Base-by-base conservation (phyloP, 2,888 invertebrate species). In the Leptarthrus brevirostris region DNA sequence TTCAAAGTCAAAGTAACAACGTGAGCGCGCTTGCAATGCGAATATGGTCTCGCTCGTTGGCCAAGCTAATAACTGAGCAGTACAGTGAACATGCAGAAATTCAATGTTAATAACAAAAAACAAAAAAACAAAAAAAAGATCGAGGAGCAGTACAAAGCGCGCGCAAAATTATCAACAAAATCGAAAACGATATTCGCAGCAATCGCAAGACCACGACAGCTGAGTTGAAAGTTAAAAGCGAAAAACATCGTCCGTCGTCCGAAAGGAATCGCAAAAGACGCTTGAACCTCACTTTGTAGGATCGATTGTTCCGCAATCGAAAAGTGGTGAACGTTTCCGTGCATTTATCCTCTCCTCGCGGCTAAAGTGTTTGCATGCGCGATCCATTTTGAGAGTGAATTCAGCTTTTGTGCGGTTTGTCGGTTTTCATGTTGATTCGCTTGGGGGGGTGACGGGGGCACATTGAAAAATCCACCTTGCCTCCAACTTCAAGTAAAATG, bases 401-500 rank as follows among this genome's bases (percentile, higher is more conserved):
- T 66, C 64, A 40, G 36, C 44, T 66, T 66, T 66, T 66, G 26
- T 47, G 47, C 47, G 64, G 64, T 66, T 66, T 66, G 64, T 44
- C 24, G 64, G 26, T 66, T 66, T 64, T 66, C 24, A 47, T 22
- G 24, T 47, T 44, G 22, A 22, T 40, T 58, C 40, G 26, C 58
- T 18, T 3, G 47, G 64, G 44, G 24, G 30, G 54, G 3, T 1
- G 24, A 1, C 1, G 49, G 1, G 8, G 49, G 4, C 18, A 18
- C 52, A 52, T 34, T 34, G 44, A 71, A 54, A 69, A 71, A 71
- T 54, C 54, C 71, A 71, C 71, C 71, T 71, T 54, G 71, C 71
- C 40, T 36, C 36, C 36, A 47, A 18, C 5, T 8, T 53, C 8
- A 52, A 34, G 53, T 53, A 71, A 71, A 71, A 71, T 71, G 71